Base-by-base conservation (phyloP, 2,113 vertebrate species). In the Oryzias melastigma region DNA sequence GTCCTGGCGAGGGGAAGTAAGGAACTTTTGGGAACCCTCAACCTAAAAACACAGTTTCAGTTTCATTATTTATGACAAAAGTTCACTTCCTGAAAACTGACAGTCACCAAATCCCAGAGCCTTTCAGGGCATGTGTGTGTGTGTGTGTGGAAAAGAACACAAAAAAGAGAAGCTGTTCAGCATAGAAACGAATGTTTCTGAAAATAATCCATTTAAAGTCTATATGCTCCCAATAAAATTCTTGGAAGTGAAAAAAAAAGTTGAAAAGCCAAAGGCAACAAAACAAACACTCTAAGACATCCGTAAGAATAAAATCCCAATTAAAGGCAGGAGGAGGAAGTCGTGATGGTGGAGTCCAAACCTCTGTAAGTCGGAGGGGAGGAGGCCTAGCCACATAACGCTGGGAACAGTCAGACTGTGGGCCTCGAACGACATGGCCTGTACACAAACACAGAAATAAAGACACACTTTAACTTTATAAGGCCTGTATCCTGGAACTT, bases 391-490 rank as follows among this genome's bases (percentile, higher is more conserved):
- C 98, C 98, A 99, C 90, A 93, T 91, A 78, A 96, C 80, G 50
- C 94, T 92, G 27, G 97, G 96, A 80, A 98, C 94, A 0, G 96
- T 96, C 89, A 99, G 95, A 73, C 88, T 95, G 81, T 91, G 93
- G 62, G 95, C 95, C 86, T 99, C 96, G 84, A 98, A 99, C 55
- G 96, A 95, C 98, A 99, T 96, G 6, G 96, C 92, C 98, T 99
- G 81, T 57, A 70, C 75, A 84, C 71, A 75, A 82, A 73, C 24
- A 56, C 35, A 35, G 3, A 12, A 35, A 12, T 35, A 35, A 35
- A 3, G 2, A 69, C 71, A 59, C 63, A 53, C 53, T 6, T 12
- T 55, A 68, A 19, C 27, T 35, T 66, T 52, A 68, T 40, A 56
- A 58, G 52, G 29, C 47, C 56, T 62, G n/a, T 16, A 62, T 29